These are phyloP conservation scores for Agriopis marginaria DNA, from an alignment of 2,888 invertebrate genomes.

Conservation along the genomic window DNA sequence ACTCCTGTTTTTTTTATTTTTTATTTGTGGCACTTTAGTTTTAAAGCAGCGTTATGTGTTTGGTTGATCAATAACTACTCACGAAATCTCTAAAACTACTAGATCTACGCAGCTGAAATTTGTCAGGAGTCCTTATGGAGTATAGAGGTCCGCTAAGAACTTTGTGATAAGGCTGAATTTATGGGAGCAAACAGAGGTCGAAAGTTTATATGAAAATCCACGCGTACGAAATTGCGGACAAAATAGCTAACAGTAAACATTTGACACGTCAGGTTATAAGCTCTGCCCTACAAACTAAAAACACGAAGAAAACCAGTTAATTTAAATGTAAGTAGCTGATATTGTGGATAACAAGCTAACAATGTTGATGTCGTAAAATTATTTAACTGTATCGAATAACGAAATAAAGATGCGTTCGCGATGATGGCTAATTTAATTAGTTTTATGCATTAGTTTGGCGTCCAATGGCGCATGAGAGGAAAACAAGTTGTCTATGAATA, in stretches of 20 bases:
- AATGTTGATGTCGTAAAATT: slow-evolving; percentile 37
- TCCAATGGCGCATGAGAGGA: slow-evolving; percentile 26
- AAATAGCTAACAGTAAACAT: slow-evolving; percentile 5
- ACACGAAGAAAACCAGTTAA: slow-evolving; percentile 39
- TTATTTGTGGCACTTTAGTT: too few relatives aligned
- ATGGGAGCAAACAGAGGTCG: too few relatives aligned
- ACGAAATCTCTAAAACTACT: too few relatives aligned
- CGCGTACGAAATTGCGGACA: too few relatives aligned
- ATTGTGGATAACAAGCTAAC: slow-evolving; percentile 34
- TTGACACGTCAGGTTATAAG: slow-evolving; percentile 17
- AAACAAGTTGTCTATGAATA: slow-evolving; percentile 29
- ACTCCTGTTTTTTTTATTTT: too few relatives aligned
- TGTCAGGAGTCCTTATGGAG: too few relatives aligned
- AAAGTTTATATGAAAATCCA: too few relatives aligned
- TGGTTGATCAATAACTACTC: too few relatives aligned
- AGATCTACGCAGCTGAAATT: too few relatives aligned
- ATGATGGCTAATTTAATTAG: slow-evolving; percentile 28
- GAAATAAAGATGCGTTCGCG: slow-evolving; percentile 38
- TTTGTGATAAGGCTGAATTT: too few relatives aligned
- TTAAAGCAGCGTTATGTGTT: too few relatives aligned
- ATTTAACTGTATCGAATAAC: slow-evolving; percentile 39
- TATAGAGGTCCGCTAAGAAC: too few relatives aligned
- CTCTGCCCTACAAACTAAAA: slow-evolving; percentile 33
- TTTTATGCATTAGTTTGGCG: slow-evolving; percentile 33
- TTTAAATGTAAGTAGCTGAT: slow-evolving; percentile 39